Evolutionary conservation across 2,113 vertebrate species (phyloP).

Genomic region (Emydocephalus ijimae): DNA sequence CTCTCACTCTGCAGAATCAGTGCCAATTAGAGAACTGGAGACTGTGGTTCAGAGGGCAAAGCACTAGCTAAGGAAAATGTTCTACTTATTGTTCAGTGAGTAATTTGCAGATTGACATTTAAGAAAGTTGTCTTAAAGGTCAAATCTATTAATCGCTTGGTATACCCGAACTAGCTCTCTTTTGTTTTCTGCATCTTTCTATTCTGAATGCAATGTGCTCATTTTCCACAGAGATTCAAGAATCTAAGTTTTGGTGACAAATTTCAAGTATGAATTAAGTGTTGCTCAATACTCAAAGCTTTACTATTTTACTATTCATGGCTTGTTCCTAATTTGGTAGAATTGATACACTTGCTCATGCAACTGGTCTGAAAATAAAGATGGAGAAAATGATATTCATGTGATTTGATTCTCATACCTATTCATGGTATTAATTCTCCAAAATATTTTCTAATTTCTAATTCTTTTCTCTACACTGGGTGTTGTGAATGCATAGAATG

Average conservation of each 20-base stretch:
- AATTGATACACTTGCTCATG: no score
- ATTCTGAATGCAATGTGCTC: neutral
- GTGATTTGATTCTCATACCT: neutral
- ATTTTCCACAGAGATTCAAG: neutral
- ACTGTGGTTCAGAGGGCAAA: constrained; percentile 16
- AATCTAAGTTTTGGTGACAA: neutral
- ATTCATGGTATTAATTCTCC: neutral
- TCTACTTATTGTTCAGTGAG: constrained; percentile 13
- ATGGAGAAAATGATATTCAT: neutral
- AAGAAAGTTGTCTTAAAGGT: neutral
- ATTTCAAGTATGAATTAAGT: neutral
- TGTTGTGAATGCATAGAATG: no score
- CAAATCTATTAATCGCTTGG: constrained; percentile 1
- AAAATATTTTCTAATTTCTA: neutral
- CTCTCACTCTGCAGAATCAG: neutral
- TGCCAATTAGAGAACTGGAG: constrained; percentile 27
- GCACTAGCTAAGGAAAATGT: neutral
- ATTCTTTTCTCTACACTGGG: neutral
- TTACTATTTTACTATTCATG: neutral
- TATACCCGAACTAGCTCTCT: neutral
- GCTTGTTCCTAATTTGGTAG: neutral
- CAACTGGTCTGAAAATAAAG: neutral
- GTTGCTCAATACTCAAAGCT: neutral
- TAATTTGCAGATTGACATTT: neutral
- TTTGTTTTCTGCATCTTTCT: neutral